Base-by-base conservation (phyloP, 2,113 vertebrate species). In the Phoenicopterus ruber region DNA sequence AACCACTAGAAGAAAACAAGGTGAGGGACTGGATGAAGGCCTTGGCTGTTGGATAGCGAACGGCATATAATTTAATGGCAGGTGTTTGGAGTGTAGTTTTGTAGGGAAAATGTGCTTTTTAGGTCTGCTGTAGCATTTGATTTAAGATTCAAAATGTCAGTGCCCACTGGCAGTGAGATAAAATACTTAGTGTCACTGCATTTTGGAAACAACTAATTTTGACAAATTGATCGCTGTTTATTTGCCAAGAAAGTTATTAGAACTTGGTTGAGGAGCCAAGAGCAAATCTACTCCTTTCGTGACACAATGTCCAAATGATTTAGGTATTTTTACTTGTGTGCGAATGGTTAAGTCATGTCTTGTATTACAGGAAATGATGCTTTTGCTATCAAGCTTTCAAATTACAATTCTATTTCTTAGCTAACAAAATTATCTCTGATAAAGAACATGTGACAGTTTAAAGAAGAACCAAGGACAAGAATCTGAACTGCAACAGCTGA, bases 201-300 rank as follows among this genome's bases (percentile, higher is more conserved):
- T 88, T 82, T 95, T 93, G 77, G 58, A 78, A 78, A 59, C 47
- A 59, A 82, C 38, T 95, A 32, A 66, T 95, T 97, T 91, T 94
- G 94, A 92, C 84, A 96, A 96, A 96, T 73, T 93, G 89, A 65
- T 93, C 58, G 17, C 55, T 66, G 24, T 36, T 94, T 90, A 50
- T 94, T 95, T 97, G 93, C 76, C 76, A 87, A 87, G 79, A 55
- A 97, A 86, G 59, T 86, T 94, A 59, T 62, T 96, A 95, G 57
- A 54, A 82, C 93, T 77, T 2, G 0, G 26, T 76, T 70, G 86
- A 73, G 38, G 70, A 96, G 70, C 73, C 72, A 87, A 97, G 88
- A 95, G 46, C 71, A 96, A 94, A 87, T 93, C 84, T 94, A 26
- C 65, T 96, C 32, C 82, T 97, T 97, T 96, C 76, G 61, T 88